These are phyloP conservation scores for Hyppa rectilinea DNA, from an alignment of 2,888 invertebrate genomes.

Conservation along the genomic window DNA sequence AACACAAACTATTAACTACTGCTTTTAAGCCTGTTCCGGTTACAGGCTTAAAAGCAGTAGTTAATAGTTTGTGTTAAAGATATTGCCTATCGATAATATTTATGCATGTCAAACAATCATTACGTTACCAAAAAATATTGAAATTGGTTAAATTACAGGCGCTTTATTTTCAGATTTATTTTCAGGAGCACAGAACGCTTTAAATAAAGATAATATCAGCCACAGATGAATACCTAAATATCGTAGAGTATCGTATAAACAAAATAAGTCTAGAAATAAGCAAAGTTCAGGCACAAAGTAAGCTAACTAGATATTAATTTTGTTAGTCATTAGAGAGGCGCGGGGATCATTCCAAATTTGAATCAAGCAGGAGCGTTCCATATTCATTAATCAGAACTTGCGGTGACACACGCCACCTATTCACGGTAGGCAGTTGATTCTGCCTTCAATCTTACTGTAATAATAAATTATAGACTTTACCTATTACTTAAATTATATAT, in stretches of 20 bases:
- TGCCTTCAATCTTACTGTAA: not conserved
- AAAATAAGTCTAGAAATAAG: not conserved
- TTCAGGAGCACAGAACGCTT: not conserved
- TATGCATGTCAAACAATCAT: not conserved
- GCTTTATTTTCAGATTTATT: not conserved
- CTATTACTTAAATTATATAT: not conserved
- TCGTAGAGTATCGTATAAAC: not conserved
- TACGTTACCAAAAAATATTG: not conserved
- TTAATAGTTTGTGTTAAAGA: not conserved
- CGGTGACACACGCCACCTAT: conserved; percentile 46
- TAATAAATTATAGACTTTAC: conserved; percentile 10
- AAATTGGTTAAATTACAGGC: not conserved
- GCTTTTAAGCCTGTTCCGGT: too few species aligned
- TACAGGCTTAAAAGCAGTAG: too few species aligned
- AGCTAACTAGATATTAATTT: conserved; percentile 60
- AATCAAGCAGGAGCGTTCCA: conserved; percentile 59
- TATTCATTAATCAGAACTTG: conserved; percentile 61
- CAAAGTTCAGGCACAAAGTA: conserved; percentile 32
- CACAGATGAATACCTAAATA: not conserved
- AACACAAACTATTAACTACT: too few species aligned
- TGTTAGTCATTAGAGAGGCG: conserved; percentile 64
- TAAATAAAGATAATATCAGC: not conserved
- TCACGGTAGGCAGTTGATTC: conserved; percentile 30
- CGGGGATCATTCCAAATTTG: conserved; percentile 62
- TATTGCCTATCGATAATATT: not conserved